These are phyloP conservation scores for Gymnoscopelus braueri DNA, from an alignment of 2,797 vertebrate species.

Conservation along the genomic window DNA sequence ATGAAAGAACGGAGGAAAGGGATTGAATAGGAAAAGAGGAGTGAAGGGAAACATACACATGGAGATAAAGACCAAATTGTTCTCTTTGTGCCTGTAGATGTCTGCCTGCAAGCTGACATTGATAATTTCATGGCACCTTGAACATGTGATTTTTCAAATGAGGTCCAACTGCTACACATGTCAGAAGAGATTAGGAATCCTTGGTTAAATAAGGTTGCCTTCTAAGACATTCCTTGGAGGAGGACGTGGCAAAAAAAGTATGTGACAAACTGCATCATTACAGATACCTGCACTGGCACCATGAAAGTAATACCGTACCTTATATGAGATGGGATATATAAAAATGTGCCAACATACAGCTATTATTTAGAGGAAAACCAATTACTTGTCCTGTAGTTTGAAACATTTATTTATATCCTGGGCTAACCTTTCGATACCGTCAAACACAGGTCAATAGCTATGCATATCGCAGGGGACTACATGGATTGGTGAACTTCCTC, in stretches of 20 bases:
- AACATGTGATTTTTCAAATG: constrained; percentile 79
- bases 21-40: constrained; percentile 38
- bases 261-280: constrained; percentile 59
- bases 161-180: constrained; percentile 79
- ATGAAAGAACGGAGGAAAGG: constrained; percentile 38
- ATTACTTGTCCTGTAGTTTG: constrained; percentile 52
- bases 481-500: constrained; percentile 20
- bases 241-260: constrained; percentile 65
- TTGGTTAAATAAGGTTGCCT: constrained; percentile 63
- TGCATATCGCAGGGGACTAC: constrained; percentile 26
- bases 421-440: constrained; percentile 57
- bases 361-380: constrained; percentile 34
- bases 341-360: constrained; percentile 27
- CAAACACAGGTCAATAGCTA: constrained; percentile 35
- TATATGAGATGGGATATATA: constrained; percentile 24
- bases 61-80: constrained; percentile 48
- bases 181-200: constrained; percentile 78
- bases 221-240: constrained; percentile 67
- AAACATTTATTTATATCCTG: constrained; percentile 44
- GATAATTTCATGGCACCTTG: constrained; percentile 85
- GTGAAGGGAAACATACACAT: constrained; percentile 23
- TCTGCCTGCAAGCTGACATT: constrained; percentile 80
- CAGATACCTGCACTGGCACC: constrained; percentile 57
- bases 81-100: constrained; percentile 62
- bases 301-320: background rate